Evolutionary conservation across 2,797 vertebrate species (phyloP).

Genomic region (Chelmon rostratus): DNA sequence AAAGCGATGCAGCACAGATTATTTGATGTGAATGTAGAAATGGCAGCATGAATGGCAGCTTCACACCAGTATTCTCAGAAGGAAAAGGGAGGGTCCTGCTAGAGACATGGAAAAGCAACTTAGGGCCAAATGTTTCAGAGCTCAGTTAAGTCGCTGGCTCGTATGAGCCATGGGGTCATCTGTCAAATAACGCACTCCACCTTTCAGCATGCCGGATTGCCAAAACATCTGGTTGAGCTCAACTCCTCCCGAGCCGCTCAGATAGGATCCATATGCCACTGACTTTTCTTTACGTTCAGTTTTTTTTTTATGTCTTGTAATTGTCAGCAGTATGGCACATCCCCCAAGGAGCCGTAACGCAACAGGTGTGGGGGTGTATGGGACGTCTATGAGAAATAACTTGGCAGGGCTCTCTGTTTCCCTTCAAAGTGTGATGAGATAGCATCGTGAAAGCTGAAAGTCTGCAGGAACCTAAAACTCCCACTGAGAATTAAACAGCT

Average conservation of each 20-base stretch:
- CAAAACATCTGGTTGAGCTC: constrained; percentile 54
- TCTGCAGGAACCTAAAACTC: constrained; percentile 50
- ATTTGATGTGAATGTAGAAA: not conserved
- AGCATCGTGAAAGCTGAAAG: constrained; percentile 36
- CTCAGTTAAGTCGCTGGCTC: not conserved
- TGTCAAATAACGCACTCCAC: constrained; percentile 41
- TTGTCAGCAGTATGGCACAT: constrained; percentile 17
- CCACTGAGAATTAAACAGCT: constrained; percentile 35
- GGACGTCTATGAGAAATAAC: constrained; percentile 16
- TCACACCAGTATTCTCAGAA: not conserved
- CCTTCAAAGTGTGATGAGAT: constrained; percentile 34
- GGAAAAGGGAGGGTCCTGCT: not conserved
- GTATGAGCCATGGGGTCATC: not conserved
- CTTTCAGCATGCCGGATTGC: constrained; percentile 34
- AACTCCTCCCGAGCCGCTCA: constrained; percentile 9
- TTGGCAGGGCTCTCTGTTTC: constrained; percentile 37
- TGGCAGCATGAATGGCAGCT: not conserved
- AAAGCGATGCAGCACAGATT: not conserved
- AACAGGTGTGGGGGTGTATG: constrained; percentile 51
- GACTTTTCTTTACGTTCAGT: constrained; percentile 1
- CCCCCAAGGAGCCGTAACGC: constrained; percentile 30
- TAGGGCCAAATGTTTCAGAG: not conserved
- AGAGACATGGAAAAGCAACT: not conserved
- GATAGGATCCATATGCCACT: constrained; percentile 36
- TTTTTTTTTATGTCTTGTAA: not conserved